Evolutionary conservation across 2,113 vertebrate species (phyloP), one percentile per base, ranked within the genome.

Genomic region (Chloropsis cyanopogon): DNA sequence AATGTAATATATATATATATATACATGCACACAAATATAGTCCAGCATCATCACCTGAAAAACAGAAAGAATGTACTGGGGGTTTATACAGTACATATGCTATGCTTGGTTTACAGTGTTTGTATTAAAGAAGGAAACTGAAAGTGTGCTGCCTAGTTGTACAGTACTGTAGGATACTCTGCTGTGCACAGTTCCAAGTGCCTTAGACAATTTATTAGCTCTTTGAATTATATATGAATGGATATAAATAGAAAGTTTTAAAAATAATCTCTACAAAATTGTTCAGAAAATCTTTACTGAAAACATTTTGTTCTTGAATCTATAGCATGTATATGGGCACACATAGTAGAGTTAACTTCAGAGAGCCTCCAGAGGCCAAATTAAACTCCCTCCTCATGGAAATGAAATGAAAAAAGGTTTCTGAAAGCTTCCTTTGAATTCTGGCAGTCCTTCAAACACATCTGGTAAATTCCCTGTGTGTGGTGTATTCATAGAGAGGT

Each of bases 151-250:
- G 85, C 90, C 70, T 94, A 57, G 39, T 95, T 95, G 93, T 93
- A 96, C 93, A 91, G 90, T 92, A 88, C 78, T 91, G 68, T 88
- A 96, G 88, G 53, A 92, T 89, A 93, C 64, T 88, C 95, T 88
- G 94, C 94, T 89, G 87, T 96, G 95, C 95, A 96, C 96, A 97
- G 73, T 95, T 97, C 82, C 92, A 98, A 98, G 97, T 97, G 97
- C 97, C 97, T 97, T 97, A 97, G 96, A 97, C 87, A 92, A 90
- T 60, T 85, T 92, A 96, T 95, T 93, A 95, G 93, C 83, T 97
- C 95, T 96, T 95, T 91, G 94, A 94, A 88, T 72, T 95, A 96
- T 33, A 97, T 63, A 77, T 96, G 4, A 16, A 65, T 94, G 92
- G 41, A 90, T 63, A 95, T 25, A 88, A 94, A 93, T 70, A 96